Evolutionary conservation across 2,888 invertebrate genomes (phyloP).

Genomic region (Willowsia nigromaculata): DNA sequence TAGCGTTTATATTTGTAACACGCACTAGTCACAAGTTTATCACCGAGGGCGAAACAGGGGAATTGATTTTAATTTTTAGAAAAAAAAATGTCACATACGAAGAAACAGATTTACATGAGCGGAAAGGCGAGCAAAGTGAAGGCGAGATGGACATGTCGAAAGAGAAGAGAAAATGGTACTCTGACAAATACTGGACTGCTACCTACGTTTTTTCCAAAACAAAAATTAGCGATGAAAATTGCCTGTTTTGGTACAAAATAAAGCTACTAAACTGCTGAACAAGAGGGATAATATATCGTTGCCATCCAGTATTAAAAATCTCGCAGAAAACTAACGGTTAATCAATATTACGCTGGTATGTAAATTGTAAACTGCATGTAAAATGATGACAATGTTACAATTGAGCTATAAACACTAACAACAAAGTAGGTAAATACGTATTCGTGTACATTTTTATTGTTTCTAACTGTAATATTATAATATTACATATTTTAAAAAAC

Average conservation of each 20-base stretch:
- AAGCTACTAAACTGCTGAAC: not conserved
- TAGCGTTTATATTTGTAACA: not conserved
- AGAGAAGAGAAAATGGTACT: not conserved
- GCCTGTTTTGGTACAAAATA: not conserved
- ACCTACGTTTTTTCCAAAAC: not conserved
- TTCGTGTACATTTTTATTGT: not conserved
- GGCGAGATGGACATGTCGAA: not conserved
- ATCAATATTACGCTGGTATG: not conserved
- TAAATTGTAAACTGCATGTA: not conserved
- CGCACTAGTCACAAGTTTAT: not conserved
- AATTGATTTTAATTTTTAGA: not conserved
- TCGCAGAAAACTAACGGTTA: not conserved
- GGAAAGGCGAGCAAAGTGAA: not conserved
- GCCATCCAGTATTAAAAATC: conserved; percentile 37
- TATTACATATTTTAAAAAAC: not conserved
- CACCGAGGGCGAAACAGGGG: not conserved
- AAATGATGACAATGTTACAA: not conserved
- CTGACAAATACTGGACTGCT: not conserved
- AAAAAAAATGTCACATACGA: too few species aligned
- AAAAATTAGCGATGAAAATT: too few species aligned
- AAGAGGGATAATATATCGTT: not conserved
- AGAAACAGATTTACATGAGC: not conserved
- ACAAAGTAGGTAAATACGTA: not conserved
- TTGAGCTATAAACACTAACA: conserved; percentile 2
- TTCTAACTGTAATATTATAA: not conserved